These are phyloP conservation scores for Solenopsis invicta DNA, from an alignment of 1,140 invertebrate species.

Conservation along the genomic window DNA sequence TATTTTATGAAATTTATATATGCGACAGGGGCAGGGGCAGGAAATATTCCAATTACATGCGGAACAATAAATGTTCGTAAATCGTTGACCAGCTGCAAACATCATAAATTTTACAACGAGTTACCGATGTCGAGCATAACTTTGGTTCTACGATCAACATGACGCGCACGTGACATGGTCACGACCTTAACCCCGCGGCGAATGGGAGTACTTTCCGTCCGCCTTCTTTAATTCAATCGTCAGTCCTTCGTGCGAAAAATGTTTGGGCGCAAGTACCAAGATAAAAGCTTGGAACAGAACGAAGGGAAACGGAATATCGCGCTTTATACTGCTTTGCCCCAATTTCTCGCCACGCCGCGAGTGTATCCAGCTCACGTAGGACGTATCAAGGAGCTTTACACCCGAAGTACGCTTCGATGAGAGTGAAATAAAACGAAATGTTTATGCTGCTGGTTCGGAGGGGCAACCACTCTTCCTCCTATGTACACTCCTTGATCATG, in stretches of 20 bases:
- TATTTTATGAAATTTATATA: slow-evolving; percentile 46
- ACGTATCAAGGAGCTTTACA: slow-evolving; percentile 72
- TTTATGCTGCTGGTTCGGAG: slow-evolving; percentile 67
- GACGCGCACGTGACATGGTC: slow-evolving; percentile 21
- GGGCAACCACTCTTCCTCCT: slow-evolving; percentile 27
- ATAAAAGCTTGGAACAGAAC: slow-evolving; percentile 29
- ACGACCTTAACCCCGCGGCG: slow-evolving; percentile 56
- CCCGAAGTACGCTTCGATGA: slow-evolving; percentile 65
- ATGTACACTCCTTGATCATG: slow-evolving; percentile 29
- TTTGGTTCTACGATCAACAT: slow-evolving; percentile 36
- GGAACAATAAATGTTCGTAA: slow-evolving; percentile 52
- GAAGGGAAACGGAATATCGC: slow-evolving; percentile 50
- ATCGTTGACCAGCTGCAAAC: slow-evolving; percentile 44
- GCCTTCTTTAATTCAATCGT: slow-evolving; percentile 65
- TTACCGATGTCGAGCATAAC: slow-evolving; percentile 33
- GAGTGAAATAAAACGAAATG: slow-evolving; percentile 74
- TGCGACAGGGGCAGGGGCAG: neutral
- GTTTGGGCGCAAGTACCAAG: slow-evolving; percentile 44
- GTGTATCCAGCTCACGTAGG: slow-evolving; percentile 65
- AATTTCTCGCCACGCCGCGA: slow-evolving; percentile 46
- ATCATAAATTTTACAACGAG: slow-evolving; percentile 50
- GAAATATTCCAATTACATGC: slow-evolving; percentile 30
- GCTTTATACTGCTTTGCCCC: slow-evolving; percentile 58
- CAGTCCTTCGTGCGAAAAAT: slow-evolving; percentile 49
- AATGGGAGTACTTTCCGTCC: neutral